Base-by-base conservation (phyloP, 2,113 vertebrate genomes). In the Cebus imitator region DNA sequence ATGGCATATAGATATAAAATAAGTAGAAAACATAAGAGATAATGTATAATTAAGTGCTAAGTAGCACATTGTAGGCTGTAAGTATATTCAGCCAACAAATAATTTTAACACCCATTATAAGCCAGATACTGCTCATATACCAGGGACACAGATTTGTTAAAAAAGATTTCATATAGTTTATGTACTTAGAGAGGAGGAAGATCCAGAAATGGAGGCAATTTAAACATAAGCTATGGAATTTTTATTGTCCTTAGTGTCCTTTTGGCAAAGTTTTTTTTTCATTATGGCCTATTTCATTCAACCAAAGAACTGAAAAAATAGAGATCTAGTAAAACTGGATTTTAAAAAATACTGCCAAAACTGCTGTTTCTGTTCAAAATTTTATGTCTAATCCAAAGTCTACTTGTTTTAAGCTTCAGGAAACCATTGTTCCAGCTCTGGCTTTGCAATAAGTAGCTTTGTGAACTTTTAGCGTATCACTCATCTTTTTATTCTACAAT, bases 281-380 rank as follows among this genome's bases (percentile, higher is more conserved):
- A 37, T 61, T 79, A 43, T 72, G n/a, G 84, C 13, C 45, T 81
- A 23, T 88, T 73, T 84, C 66, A 92, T 79, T 84, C 66, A 92
- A 30, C n/a, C 82, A 94, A 23, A 90, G n/a, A 82, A 89, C 72
- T 82, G 52, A 32, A 72, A 87, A 84, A 87, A 57, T 21, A 48
- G 48, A 80, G 37, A n/a, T 72, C 43, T 21, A 95, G n/a, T 90
- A 93, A 93, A 94, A 73, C 55, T 80, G 12, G 20, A 79, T 72
- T 58, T 58, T 1, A 16, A 68, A 68, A 48, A 90, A 14, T n/a
- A 48, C 45, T 45, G 30, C 52, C 52, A 3, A 50, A 96, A 61
- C 64, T 6, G 0, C 75, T 52, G 9, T 70, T 90, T 82, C 7
- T 73, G 17, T 70, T 17, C 27, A 80, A 66, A 82, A 43, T 72